Percentiles rank a stretch among this genome's conserved stretches.
Conservation (phyloP, 2,113 vertebrate genomes). For the Mesembrinibis cayennensis region DNA sequence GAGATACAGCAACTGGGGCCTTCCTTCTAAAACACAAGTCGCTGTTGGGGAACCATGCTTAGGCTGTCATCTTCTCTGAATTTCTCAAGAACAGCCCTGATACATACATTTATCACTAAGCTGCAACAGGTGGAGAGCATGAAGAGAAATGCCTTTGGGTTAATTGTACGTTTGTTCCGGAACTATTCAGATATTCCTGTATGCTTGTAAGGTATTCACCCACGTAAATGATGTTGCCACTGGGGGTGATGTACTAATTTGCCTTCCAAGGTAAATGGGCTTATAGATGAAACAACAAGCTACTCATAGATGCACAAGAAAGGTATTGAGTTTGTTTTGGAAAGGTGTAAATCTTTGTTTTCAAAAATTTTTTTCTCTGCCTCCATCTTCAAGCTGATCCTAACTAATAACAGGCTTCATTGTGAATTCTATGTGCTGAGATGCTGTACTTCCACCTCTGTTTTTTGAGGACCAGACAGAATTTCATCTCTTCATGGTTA, state of each 20-base stretch:
- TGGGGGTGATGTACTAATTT: neutral
- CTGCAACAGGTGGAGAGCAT: neutral
- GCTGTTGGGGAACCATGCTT: neutral
- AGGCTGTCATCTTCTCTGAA: neutral
- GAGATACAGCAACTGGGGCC: neutral
- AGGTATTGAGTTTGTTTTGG: neutral
- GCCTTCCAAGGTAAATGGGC: neutral
- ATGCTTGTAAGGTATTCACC: neutral
- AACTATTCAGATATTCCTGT: neutral
- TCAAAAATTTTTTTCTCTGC: neutral
- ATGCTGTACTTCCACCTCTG: neutral
- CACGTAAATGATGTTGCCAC: neutral
- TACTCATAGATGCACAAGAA: neutral
- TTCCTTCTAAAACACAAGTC: neutral
- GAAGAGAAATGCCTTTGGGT: neutral
- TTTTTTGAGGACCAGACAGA: slow-evolving; percentile 12
- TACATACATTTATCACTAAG: neutral
- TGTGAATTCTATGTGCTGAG: neutral
- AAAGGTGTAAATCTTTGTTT: neutral
- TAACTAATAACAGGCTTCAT: neutral
- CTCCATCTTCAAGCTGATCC: neutral
- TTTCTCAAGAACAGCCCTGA: neutral
- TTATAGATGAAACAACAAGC: neutral
- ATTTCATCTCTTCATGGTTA: slow-evolving; percentile 15
- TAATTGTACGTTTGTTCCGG: neutral